Conservation (phyloP, 2,113 vertebrate genomes). For the Edolisoma coerulescens region DNA sequence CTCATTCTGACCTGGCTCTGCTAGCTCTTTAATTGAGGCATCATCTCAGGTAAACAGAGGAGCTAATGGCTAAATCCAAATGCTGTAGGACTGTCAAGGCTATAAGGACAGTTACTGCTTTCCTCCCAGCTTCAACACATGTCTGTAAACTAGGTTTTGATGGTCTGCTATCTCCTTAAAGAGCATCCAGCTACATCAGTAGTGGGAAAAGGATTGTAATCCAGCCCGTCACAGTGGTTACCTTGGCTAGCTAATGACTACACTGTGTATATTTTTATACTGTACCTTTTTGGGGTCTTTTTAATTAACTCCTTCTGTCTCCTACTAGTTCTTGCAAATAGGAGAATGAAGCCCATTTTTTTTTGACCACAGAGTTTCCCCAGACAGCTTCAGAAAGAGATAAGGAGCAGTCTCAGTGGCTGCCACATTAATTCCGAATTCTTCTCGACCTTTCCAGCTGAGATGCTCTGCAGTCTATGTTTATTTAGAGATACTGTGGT, state of each 20-base stretch:
- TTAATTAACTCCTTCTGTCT: neutral
- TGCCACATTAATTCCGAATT: neutral
- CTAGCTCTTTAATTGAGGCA: neutral
- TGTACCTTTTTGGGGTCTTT: neutral
- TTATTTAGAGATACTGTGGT: neutral
- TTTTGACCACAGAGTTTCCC: neutral
- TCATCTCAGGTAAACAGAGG: neutral
- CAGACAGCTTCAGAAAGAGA: neutral
- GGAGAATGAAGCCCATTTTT: neutral
- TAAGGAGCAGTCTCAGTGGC: neutral
- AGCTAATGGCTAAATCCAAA: neutral
- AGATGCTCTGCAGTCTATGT: neutral
- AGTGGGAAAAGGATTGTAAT: neutral
- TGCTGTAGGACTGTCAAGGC: neutral
- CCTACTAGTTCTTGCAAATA: neutral
- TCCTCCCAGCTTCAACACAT: neutral
- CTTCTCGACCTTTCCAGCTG: neutral
- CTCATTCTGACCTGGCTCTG: neutral
- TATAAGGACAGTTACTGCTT: neutral
- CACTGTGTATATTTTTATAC: neutral
- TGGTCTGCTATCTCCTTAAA: neutral
- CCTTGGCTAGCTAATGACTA: neutral
- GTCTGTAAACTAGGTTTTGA: neutral
- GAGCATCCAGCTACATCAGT: neutral
- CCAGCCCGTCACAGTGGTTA: neutral